Evolutionary conservation across 2,888 invertebrate species (phyloP), one percentile per base, ranked within the genome.

Genomic region (Calameuta idolon): DNA sequence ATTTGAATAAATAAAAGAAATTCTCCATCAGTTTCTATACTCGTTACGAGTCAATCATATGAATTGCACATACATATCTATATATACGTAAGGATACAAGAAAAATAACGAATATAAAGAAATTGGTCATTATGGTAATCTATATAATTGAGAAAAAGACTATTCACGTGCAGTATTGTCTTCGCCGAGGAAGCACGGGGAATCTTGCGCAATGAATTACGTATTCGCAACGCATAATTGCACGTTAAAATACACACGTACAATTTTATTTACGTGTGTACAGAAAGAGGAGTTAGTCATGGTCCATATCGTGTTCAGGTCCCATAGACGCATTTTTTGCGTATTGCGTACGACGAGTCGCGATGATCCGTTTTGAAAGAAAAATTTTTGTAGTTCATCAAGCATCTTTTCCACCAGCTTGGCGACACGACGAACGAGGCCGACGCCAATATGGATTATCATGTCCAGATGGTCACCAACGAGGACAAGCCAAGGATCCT

Each of bases 401-500:
- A 30, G 34, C 23, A 23, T 31, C 9, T 34, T 71, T 34, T 23
- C 12, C 23, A 9, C 3, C 78, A 90, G 90, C 87, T 90, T 84
- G 88, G 88, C 79, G 90, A 90, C 79, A 81, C 83, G 69, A 80
- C 82, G 75, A 81, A 80, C 73, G 83, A 82, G 74, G 82, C 81
- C 76, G 82, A 78, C 74, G 79, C 77, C 35, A 82, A 80, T 69
- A 90, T 90, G 90, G 90, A 92, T 77, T 93, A 92, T 88, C 90
- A 92, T 73, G 92, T 94, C 77, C 87, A 91, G 73, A 84, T 89
- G 11, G 91, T 93, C 69, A 91, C 90, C 30, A 91, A 92, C 31
- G 92, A 93, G 76, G 95, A 95, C 85, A 89, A 90, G 1, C 92
- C 93, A 3, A 92, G 90, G 73, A 93, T 94, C 87, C 92, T 94